These are phyloP conservation scores for Pseudoips prasinana DNA, from an alignment of 2,888 invertebrate genomes.

Conservation along the genomic window DNA sequence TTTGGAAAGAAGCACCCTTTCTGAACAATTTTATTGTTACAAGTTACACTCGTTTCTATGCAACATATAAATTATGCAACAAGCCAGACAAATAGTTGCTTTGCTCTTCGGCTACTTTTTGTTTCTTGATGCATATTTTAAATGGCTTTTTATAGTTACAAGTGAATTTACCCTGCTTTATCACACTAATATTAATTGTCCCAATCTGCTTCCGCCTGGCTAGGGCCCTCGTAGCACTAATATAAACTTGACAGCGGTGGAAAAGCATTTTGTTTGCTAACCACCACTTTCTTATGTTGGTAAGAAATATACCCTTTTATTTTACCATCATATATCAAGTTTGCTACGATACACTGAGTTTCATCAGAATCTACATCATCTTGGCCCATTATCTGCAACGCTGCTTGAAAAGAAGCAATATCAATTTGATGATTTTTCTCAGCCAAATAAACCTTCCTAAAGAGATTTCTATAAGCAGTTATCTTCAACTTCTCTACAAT, in stretches of 20 bases:
- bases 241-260: constrained; percentile 87
- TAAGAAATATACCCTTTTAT: constrained; percentile 99
- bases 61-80: too few species aligned
- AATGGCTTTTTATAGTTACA: too few species aligned
- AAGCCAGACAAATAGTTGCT: too few species aligned
- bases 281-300: constrained; percentile 97
- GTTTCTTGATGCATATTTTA: too few species aligned
- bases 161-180: too few species aligned
- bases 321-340: constrained; percentile 97
- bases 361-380: constrained; percentile 96
- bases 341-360: constrained; percentile 97
- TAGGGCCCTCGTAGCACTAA: constrained; percentile 34
- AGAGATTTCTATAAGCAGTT: constrained; percentile 96
- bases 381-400: constrained; percentile 90
- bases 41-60: too few species aligned
- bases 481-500: constrained; percentile 98
- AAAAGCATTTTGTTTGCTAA: constrained; percentile 98
- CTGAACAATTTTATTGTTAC: too few species aligned
- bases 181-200: too few species aligned
- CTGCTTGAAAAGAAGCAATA: constrained; percentile 90
- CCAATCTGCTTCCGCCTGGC: constrained; percentile 12
- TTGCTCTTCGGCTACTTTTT: too few species aligned
- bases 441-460: constrained; percentile 92
- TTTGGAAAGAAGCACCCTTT: too few species aligned
- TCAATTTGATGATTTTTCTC: constrained; percentile 94